Percentiles rank a stretch among this genome's conserved stretches.
phyloP scores from a whole-genome alignment of 2,888 invertebrate genomes.

The Coremacera marginata region DNA sequence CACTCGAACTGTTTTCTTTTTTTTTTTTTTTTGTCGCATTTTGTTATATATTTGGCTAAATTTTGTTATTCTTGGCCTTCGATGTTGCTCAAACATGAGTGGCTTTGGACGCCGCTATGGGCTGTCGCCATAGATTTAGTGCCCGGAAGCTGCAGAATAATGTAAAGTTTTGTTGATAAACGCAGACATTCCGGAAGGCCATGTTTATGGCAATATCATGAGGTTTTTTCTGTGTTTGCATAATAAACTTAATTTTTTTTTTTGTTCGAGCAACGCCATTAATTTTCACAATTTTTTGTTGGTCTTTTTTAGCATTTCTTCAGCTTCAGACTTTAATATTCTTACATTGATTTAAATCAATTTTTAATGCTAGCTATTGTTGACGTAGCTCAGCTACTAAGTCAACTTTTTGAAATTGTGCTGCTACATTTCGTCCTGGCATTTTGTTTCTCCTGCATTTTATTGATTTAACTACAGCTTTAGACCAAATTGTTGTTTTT shows the following conservation, averaged over 20 bases:
- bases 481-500: too few relatives aligned
- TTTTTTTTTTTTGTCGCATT: neutral
- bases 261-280: slow-evolving; percentile 10
- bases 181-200: neutral
- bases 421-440: neutral
- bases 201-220: neutral
- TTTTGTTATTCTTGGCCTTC: neutral
- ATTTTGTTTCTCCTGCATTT: neutral
- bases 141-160: neutral
- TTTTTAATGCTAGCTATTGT: neutral
- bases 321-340: too few relatives aligned
- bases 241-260: too few relatives aligned
- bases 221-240: too few relatives aligned
- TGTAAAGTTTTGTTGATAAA: too few relatives aligned
- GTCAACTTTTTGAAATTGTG: too few relatives aligned
- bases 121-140: slow-evolving; percentile 1
- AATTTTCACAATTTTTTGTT: slow-evolving; percentile 26
- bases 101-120: neutral
- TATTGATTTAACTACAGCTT: neutral
- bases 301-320: neutral
- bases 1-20: neutral
- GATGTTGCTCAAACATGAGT: neutral
- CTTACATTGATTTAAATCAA: neutral
- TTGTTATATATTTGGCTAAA: neutral
- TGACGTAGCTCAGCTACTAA: neutral